Base-by-base conservation (phyloP, 2,113 vertebrate genomes). In the Numenius arquata region DNA sequence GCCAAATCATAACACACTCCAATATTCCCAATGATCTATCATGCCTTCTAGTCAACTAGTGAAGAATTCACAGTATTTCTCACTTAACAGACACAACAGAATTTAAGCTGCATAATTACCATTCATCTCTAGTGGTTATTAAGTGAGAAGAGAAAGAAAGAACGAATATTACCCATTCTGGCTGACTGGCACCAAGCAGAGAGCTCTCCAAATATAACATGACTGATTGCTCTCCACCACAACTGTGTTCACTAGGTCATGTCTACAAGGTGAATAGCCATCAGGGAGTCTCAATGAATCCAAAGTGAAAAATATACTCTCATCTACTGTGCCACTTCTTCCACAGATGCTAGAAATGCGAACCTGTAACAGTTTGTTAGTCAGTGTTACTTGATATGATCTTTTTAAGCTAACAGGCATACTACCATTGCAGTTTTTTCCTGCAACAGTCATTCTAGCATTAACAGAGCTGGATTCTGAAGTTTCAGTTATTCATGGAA, bases 191-290 rank as follows among this genome's bases (percentile, higher is more conserved):
- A 98, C 98, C 96, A 99, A 98, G 89, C 99, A 99, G 50, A 99
- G 96, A 3, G 99, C 99, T 97, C 99, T 98, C 99, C 99, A 99
- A 73, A 97, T 47, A 53, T 98, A 99, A 70, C 99, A 97, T 0
- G 99, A 99, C 97, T 99, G 99, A 95, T 84, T 99, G 98, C 99
- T 99, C 95, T 99, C 99, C 96, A 99, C 98, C 90, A 99, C 98
- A 62, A 99, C 97, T 0, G 98, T 58, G 56, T 98, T 99, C 94
- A 99, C 99, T 34, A 98, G 12, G 41, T 99, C 98, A 8, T 98
- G 93, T 21, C 61, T 95, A 7, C 38, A 48, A 5, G 99, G 99
- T 40, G 83, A 74, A 56, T 99, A 99, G 26, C 97, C 86, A 29
- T 97, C 83, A 5, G 99, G 99, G 67, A 99, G 97, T 38, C 96